Conservation (phyloP, 2,113 vertebrate genomes). For the Corydoras maculifer region DNA sequence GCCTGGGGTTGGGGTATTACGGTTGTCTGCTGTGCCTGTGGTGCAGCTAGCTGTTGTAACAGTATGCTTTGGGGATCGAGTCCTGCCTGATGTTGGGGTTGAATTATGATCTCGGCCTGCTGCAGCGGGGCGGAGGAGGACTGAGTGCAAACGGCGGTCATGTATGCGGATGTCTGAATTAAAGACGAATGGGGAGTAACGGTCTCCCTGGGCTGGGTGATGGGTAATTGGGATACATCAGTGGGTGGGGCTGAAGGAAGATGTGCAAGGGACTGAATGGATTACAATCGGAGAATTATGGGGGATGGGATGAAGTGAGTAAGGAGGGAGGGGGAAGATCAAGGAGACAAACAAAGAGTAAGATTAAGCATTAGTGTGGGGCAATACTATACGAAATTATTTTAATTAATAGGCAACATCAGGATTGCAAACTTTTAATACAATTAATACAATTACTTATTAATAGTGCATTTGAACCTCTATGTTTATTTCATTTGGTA, state of each 20-base stretch:
- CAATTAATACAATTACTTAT: background rate
- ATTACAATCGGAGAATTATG: slow-evolving; percentile 31
- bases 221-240: slow-evolving; percentile 58
- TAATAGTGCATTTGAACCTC: background rate
- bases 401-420: slow-evolving; percentile 10
- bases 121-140: slow-evolving; percentile 54
- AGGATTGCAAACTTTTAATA: background rate
- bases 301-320: slow-evolving; percentile 22
- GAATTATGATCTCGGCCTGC: slow-evolving; percentile 58
- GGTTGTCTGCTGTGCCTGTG: slow-evolving; percentile 44
- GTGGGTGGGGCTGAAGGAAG: slow-evolving; percentile 52
- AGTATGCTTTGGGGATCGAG: slow-evolving; percentile 55
- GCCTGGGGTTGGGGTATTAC: slow-evolving; percentile 54
- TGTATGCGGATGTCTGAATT: slow-evolving; percentile 58
- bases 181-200: slow-evolving; percentile 52
- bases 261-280: slow-evolving; percentile 18
- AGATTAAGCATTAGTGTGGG: slow-evolving; percentile 57
- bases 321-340: slow-evolving; percentile 49
- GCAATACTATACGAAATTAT: slow-evolving; percentile 54
- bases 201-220: slow-evolving; percentile 26
- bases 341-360: slow-evolving; percentile 55
- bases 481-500: background rate
- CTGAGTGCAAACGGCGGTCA: slow-evolving; percentile 58
- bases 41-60: slow-evolving; percentile 50
- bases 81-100: slow-evolving; percentile 53